Base-by-base conservation (phyloP, 1,140 invertebrate species). In the Tetramorium alpestre region DNA sequence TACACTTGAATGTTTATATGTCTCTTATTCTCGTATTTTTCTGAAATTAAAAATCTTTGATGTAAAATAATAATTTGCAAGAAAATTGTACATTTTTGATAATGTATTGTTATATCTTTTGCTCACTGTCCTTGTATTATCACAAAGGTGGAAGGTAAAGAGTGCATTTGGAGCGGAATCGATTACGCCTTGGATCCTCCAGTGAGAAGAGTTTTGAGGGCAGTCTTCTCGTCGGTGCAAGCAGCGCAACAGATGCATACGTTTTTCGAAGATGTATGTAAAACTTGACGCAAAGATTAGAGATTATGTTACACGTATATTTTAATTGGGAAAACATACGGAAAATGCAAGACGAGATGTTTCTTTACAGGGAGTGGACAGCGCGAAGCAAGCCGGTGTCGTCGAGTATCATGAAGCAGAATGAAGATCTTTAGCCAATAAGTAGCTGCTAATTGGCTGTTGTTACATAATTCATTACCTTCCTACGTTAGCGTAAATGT, bases 131-230 rank as follows among this genome's bases (percentile, higher is more conserved):
- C 7, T 10, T 65, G 0, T 13, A 6, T 54, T 3, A 10, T 84
- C 2, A 22, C 56, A 10, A 58, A 96, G 95, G 84, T 93, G 1
- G 89, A 93, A 51, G 93, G 92, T 11, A 95, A 94, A 69, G 92
- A 94, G 62, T 96, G 96, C 64, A 90, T 94, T 62, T 96, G 96
- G 96, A 88, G 94, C 7, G 95, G 95, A 0, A 90, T 94, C 3
- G 96, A 96, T 92, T 94, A 95, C 84, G 94, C 94, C 1, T 87
- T 94, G 11, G 93, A 95, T 49, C 94, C 95, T 75, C 93, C 94
- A 3, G 78, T 91, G 5, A 93, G 88, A 58, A 91, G 95, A 38
- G 93, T 93, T 7, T 95, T 96, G 28, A 94, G 93, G 87, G 95
- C 95, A n/a, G 67, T 89, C 11, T 96, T 96, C 87, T 93, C 93